Evolutionary conservation across 2,797 vertebrate species (phyloP).

Genomic region (Manis pentadactyla): DNA sequence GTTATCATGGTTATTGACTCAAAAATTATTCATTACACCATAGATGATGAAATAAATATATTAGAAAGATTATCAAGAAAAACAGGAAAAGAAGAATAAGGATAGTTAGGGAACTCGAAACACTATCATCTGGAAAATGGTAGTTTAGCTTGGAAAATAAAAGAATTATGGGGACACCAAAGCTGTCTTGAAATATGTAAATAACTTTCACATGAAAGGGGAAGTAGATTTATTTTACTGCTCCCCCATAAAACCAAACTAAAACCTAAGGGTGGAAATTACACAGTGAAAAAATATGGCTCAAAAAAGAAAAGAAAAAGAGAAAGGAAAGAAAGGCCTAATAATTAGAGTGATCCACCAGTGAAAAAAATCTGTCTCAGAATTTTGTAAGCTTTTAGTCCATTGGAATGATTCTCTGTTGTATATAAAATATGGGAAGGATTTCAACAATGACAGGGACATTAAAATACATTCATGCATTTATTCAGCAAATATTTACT

Average conservation of each 20-base stretch:
- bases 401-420: constrained; percentile 1
- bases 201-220: constrained; percentile 60
- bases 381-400: constrained; percentile 31
- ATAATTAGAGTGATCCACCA: constrained; percentile 56
- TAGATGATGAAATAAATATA: constrained; percentile 8
- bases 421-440: constrained; percentile 32
- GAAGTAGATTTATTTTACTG: constrained; percentile 76
- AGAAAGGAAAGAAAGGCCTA: background rate
- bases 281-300: constrained; percentile 41
- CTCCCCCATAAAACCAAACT: constrained; percentile 63
- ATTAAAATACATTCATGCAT: constrained; percentile 18
- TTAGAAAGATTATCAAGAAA: background rate
- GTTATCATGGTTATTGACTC: background rate
- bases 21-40: background rate
- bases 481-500: constrained; percentile 60
- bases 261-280: constrained; percentile 70
- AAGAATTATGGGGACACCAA: constrained; percentile 35
- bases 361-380: background rate
- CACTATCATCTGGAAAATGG: background rate
- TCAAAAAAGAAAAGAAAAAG: background rate
- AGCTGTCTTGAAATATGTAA: constrained; percentile 64
- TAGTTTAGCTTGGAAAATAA: constrained; percentile 50
- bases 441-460: background rate
- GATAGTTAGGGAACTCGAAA: background rate
- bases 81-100: background rate